Percentiles rank a stretch among this genome's conserved stretches.
phyloP scores from a whole-genome alignment of 2,113 vertebrate species.

The Mirounga angustirostris region DNA sequence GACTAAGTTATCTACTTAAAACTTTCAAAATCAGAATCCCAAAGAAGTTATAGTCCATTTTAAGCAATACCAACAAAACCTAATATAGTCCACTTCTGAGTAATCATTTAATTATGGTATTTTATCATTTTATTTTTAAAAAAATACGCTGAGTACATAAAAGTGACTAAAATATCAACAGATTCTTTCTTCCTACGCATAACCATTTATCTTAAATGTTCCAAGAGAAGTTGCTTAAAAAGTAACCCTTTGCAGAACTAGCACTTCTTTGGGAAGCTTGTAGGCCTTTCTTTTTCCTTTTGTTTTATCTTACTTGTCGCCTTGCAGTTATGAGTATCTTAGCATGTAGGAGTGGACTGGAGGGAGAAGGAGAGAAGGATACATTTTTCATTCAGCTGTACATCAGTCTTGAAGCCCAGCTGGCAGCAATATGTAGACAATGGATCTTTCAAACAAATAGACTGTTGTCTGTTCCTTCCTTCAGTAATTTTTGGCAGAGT shows the following conservation, averaged over 20 bases:
- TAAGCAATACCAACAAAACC: conserved; percentile 79
- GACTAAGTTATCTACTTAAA: conserved; percentile 53
- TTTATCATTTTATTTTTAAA: conserved; percentile 81
- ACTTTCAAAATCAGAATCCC: conserved; percentile 64
- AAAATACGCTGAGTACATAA: conserved; percentile 81
- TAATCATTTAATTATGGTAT: conserved; percentile 85
- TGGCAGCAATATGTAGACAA: conserved; percentile 63
- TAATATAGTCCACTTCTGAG: conserved; percentile 85
- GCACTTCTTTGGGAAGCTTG: not conserved
- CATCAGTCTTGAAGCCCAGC: conserved; percentile 49
- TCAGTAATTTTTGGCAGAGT: conserved; percentile 80
- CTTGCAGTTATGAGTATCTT: conserved; percentile 66
- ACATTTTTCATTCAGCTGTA: conserved; percentile 52
- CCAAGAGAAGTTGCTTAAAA: conserved; percentile 78
- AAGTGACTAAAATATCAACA: conserved; percentile 89
- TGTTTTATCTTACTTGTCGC: conserved; percentile 69
- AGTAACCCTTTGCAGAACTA: conserved; percentile 77
- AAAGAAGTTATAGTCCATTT: conserved; percentile 80
- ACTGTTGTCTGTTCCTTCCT: conserved; percentile 75
- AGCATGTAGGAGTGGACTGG: not conserved
- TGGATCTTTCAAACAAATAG: conserved; percentile 66
- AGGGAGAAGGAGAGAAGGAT: not conserved
- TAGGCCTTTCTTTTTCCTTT: not conserved
- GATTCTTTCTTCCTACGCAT: conserved; percentile 85
- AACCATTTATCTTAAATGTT: conserved; percentile 85